Percentiles rank a stretch among this genome's conserved stretches.
Evolutionary conservation across 2,888 invertebrate genomes (phyloP).

Genomic region (Muscina levida): DNA sequence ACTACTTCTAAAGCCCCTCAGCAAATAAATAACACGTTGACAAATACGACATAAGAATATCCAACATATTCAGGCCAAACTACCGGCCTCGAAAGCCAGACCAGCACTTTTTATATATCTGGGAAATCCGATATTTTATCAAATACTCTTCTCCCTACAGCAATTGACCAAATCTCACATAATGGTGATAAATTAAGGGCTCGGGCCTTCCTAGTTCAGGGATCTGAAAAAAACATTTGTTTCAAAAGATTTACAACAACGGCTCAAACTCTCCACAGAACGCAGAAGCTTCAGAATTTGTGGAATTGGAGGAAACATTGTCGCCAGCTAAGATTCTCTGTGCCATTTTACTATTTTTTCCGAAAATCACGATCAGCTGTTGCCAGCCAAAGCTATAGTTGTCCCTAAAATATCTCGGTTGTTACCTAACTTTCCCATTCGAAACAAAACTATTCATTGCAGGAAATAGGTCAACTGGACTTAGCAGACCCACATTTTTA

Average conservation of each 20-base stretch:
- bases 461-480: background rate
- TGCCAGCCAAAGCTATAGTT: background rate
- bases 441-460: background rate
- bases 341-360: background rate
- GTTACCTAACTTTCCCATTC: background rate
- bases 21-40: background rate
- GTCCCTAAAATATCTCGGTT: background rate
- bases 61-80: background rate
- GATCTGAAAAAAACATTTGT: constrained; percentile 5
- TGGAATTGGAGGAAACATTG: constrained; percentile 2
- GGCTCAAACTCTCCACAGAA: background rate
- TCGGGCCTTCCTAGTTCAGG: background rate
- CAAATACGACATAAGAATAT: background rate
- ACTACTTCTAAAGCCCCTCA: background rate
- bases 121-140: background rate
- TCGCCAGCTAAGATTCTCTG: background rate
- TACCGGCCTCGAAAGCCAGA: no score
- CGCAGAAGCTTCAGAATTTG: background rate
- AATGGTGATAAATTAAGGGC: background rate
- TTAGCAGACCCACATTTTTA: background rate
- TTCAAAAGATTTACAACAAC: background rate
- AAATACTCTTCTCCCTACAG: background rate
- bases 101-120: background rate
- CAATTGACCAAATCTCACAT: background rate
- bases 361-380: background rate